These are phyloP conservation scores for Rutilus rutilus DNA, from an alignment of 2,113 vertebrate genomes.

Conservation along the genomic window DNA sequence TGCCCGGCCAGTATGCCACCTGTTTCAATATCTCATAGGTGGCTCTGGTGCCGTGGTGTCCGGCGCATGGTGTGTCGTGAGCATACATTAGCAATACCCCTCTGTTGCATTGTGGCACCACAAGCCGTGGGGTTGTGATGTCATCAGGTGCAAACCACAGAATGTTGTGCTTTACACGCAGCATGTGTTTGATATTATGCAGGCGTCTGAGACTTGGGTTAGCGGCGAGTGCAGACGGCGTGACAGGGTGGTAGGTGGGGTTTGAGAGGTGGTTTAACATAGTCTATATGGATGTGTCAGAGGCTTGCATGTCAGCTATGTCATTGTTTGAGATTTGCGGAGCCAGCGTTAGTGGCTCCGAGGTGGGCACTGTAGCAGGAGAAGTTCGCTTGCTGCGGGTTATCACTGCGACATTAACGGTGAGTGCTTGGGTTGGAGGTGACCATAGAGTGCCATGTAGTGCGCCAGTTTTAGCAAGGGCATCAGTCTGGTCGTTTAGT, in stretches of 20 bases:
- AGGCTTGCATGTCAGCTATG: too few relatives aligned
- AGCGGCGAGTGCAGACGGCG: accelerated
- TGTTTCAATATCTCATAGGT: conserved; percentile 30
- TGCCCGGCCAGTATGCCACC: conserved; percentile 43
- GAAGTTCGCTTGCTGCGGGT: too few relatives aligned
- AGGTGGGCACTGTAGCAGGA: too few relatives aligned
- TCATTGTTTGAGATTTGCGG: too few relatives aligned
- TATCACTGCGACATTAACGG: too few relatives aligned
- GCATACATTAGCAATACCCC: not conserved
- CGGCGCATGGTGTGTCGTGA: not conserved
- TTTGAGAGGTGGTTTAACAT: too few relatives aligned
- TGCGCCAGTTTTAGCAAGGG: not conserved
- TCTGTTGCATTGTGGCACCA: conserved; percentile 7
- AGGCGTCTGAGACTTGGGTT: too few relatives aligned
- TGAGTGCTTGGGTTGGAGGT: too few relatives aligned
- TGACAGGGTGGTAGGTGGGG: not conserved
- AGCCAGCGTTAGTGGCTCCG: too few relatives aligned
- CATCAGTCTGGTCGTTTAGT: not conserved
- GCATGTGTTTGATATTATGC: not conserved
- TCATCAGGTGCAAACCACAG: not conserved
- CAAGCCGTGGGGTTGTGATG: not conserved
- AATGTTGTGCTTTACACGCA: not conserved
- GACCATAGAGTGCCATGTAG: not conserved
- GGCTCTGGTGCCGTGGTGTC: conserved; percentile 1
- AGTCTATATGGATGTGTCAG: too few relatives aligned